Evolutionary conservation across 2,888 invertebrate genomes (phyloP).

Genomic region (Cistogaster globosa): DNA sequence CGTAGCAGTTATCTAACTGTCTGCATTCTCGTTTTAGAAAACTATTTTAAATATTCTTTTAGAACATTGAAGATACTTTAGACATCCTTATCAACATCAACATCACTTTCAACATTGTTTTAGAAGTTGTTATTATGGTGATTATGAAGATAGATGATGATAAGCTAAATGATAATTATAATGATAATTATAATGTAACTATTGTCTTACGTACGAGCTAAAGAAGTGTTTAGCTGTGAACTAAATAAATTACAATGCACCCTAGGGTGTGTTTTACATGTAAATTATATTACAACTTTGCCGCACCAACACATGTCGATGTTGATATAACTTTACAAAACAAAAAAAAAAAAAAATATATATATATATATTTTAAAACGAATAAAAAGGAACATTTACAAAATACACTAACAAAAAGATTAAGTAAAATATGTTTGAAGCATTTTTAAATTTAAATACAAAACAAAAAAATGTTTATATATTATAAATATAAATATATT

Average conservation of each 20-base stretch:
- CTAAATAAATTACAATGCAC: conserved; percentile 70
- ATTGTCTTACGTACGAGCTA: conserved; percentile 32
- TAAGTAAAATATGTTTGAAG: neutral
- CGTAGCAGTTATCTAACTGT: conserved; percentile 38
- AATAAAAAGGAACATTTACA: neutral
- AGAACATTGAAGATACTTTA: conserved; percentile 22
- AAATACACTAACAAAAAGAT: conserved; percentile 28
- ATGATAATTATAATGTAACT: conserved; percentile 22
- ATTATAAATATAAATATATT: too few species aligned
- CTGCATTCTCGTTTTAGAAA: conserved; percentile 17
- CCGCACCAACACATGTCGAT: conserved; percentile 18
- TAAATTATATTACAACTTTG: conserved; percentile 58
- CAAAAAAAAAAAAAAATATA: neutral
- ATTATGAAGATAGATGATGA: neutral
- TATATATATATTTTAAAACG: conserved; percentile 9
- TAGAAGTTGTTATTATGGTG: conserved; percentile 5
- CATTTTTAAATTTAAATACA: too few species aligned
- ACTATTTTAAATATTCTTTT: conserved; percentile 22
- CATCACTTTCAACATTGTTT: conserved; percentile 6
- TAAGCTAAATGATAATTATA: neutral
- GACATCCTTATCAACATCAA: conserved; percentile 22
- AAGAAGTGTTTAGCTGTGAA: conserved; percentile 61
- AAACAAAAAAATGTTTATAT: too few species aligned
- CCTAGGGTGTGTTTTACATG: conserved; percentile 64
- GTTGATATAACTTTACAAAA: conserved; percentile 12